Evolutionary conservation across 1,140 invertebrate genomes (phyloP).

Genomic region (Dendroctonus ponderosae): DNA sequence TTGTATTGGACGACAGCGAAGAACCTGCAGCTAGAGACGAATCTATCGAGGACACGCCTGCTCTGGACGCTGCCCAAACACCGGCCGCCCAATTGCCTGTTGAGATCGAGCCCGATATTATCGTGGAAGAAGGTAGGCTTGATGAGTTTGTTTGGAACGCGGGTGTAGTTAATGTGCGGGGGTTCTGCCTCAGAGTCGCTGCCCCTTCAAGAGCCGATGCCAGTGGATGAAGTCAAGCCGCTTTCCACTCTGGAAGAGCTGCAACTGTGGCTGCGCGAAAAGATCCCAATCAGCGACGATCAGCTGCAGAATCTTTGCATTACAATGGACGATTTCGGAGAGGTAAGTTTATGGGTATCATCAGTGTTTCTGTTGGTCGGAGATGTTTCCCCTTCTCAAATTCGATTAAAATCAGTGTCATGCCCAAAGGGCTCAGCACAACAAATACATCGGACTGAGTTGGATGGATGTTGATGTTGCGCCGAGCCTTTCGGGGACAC

Average conservation of each 20-base stretch:
- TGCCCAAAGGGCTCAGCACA: no score
- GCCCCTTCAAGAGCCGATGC: conserved; percentile 31
- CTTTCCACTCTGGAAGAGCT: conserved; percentile 46
- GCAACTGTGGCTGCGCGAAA: conserved; percentile 58
- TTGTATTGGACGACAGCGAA: conserved; percentile 41
- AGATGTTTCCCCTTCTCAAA: no score
- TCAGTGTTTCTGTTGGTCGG: no score
- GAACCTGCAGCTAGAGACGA: conserved; percentile 9
- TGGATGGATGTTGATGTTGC: no score
- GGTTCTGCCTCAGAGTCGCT: conserved; percentile 9
- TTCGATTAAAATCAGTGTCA: no score
- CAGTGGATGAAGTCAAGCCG: conserved; percentile 26
- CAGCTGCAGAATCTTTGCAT: conserved; percentile 66
- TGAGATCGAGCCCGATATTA: conserved; percentile 21
- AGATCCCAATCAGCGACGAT: conserved; percentile 56
- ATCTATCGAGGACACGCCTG: neutral
- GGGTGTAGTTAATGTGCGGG: no score
- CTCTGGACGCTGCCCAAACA: neutral
- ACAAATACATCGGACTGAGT: no score
- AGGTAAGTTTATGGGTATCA: conserved; percentile 25
- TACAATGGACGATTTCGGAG: conserved; percentile 71
- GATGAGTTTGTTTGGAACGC: no score
- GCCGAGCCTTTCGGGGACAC: no score
- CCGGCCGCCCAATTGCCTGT: neutral
- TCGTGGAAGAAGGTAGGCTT: conserved; percentile 23